Evolutionary conservation across 1,140 invertebrate species (phyloP), one percentile per base, ranked within the genome.

Genomic region (Neodiprion lecontei): DNA sequence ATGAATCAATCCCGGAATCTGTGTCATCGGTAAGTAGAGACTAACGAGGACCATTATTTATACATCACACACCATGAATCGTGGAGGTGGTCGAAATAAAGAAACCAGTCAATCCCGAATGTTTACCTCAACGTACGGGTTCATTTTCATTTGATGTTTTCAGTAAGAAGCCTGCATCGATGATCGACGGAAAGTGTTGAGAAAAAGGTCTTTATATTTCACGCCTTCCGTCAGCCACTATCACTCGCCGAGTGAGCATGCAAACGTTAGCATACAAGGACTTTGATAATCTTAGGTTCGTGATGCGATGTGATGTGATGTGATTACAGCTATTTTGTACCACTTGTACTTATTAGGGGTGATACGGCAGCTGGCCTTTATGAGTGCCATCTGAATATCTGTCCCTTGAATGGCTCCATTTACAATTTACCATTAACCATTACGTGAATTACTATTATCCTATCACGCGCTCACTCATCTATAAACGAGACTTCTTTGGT

Each of bases 371-470:
- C 76, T 83, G 78, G 79, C 85, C 83, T 87, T 87, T 88, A 87
- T 88, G 85, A 88, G 84, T 87, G 85, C 82, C 83, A 88, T 87
- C 84, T 88, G 85, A 88, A 85, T 88, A 84, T 84, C 86, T 80
- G 82, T 75, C 83, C 86, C 84, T 86, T 88, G 85, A 88, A 88
- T 88, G 83, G n/a, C 53, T 61, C 53, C 53, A 61, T 61, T 61
- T 61, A 61, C 53, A 61, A 61, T 61, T 61, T 85, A 85, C 86
- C 87, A 88, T 88, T 88, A 86, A 88, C 86, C 86, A 88, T 88
- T 87, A 88, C 87, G 87, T 86, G 87, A 86, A 88, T 88, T 88
- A 88, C 87, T 85, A 88, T 88, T 88, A 88, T 88, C 87, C 87
- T 88, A 88, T 88, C 87, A 88, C 79, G 81, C 82, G 81, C 81